phyloP scores from a whole-genome alignment of 64 coral and sea anemone species.

The Montipora efflorescens region DNA sequence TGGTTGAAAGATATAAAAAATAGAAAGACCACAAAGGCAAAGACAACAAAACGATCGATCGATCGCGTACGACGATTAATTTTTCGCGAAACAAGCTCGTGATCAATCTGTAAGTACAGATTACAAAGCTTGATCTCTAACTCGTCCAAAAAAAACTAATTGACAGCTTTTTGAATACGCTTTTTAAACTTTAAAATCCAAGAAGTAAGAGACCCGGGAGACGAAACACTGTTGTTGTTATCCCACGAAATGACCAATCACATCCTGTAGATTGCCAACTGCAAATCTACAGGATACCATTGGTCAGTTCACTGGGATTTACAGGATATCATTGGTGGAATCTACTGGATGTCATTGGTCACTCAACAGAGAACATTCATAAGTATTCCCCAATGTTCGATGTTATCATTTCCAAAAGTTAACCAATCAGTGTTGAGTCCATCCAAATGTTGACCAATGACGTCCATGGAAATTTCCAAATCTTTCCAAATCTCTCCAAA shows the following conservation, averaged over 20 bases:
- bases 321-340: not conserved
- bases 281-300: not conserved
- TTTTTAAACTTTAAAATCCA: too few species aligned
- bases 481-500: not conserved
- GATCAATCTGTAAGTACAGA: too few species aligned
- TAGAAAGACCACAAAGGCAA: not conserved
- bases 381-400: not conserved
- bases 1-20: not conserved
- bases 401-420: not conserved
- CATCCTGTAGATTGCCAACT: not conserved
- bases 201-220: too few species aligned
- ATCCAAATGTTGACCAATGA: conserved; percentile 7
- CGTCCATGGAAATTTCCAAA: not conserved
- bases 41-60: not conserved
- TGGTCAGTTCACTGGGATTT: not conserved
- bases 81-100: too few species aligned
- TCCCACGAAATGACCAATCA: not conserved
- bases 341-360: not conserved
- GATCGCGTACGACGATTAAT: not conserved
- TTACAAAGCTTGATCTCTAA: too few species aligned
- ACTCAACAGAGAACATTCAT: not conserved
- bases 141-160: too few species aligned
- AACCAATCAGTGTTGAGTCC: not conserved
- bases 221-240: not conserved
- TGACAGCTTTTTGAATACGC: too few species aligned